Evolutionary conservation across 2,113 vertebrate species (phyloP), one percentile per base, ranked within the genome.

Genomic region (Myxocyprinus asiaticus): DNA sequence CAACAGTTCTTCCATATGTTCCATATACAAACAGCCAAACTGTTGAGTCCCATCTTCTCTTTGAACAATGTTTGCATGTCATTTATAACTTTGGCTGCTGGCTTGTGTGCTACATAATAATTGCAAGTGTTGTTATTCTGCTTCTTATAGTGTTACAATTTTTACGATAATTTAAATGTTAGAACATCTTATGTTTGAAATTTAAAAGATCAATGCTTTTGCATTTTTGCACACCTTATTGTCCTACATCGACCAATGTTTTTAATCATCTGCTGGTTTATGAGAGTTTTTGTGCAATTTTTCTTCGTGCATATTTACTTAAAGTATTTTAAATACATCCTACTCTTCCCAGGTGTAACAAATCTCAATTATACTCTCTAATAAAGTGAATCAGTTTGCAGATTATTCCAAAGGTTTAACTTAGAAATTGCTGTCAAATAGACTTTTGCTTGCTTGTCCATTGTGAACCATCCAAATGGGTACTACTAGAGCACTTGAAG

Each of bases 21-120:
- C 82, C 67, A 81, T 87, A 86, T 89, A 88, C 85, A 87, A 89
- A 92, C 90, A 92, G 88, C 88, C 87, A 88, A 88, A 87, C 85
- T 86, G 88, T 84, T 78, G 78, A 83, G 81, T 83, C 83, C 85
- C 67, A 88, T 81, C 82, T 82, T 67, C 53, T 67, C 86, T 92
- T 90, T 91, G 88, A 92, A 88, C 87, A 82, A 69, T 91, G 90
- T 91, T 91, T 91, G 88, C 83, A 67, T 83, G 91, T 91, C 84
- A 91, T 80, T 91, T 88, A 88, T 87, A 86, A 79, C 67, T 85
- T 84, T 55, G 74, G 79, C 83, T 85, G 85, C 48, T 69, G 77
- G 78, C 76, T 84, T 61, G 78, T 83, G 76, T 72, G 45, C 67
- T 33, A 47, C 65, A 59, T 53, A 75, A 79, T 82, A 76, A 4